A percentile compares a stretch with the other conserved stretches of the same genome.
phyloP scores from a whole-genome alignment of 2,888 invertebrate genomes.

The Ochropleura plecta region DNA sequence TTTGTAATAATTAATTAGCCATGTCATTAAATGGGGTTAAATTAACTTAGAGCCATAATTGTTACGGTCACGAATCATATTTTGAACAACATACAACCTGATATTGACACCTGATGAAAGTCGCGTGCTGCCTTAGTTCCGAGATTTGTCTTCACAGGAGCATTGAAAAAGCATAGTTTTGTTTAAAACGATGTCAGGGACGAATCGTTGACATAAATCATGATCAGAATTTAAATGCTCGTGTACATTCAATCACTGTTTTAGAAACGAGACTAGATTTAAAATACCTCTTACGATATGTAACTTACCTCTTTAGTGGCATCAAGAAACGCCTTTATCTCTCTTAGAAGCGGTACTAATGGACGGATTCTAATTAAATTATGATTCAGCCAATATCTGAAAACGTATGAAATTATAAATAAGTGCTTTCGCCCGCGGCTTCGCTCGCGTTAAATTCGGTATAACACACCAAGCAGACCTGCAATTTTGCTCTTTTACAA shows the following conservation, averaged over 20 bases:
- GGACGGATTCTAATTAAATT: slow-evolving; percentile 93
- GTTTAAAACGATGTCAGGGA: background rate
- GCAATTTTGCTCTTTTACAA: too few relatives aligned
- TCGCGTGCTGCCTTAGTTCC: too few relatives aligned
- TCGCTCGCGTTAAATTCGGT: too few relatives aligned
- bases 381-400: slow-evolving; percentile 94
- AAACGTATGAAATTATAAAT: slow-evolving; percentile 61
- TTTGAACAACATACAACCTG: too few relatives aligned
- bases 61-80: too few relatives aligned
- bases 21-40: too few relatives aligned
- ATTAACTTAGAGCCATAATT: too few relatives aligned
- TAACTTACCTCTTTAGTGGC: slow-evolving; percentile 91
- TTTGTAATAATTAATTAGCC: too few relatives aligned
- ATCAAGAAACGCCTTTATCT: slow-evolving; percentile 93
- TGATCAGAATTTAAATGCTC: background rate
- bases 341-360: slow-evolving; percentile 92
- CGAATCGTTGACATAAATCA: background rate
- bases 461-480: too few relatives aligned
- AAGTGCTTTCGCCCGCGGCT: too few relatives aligned
- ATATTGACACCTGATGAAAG: too few relatives aligned
- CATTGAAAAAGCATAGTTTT: background rate
- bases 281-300: background rate
- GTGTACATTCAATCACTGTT: background rate
- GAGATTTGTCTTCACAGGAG: background rate
- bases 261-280: slow-evolving; percentile 4